Evolutionary conservation across 92 coral and sea anemone species (phyloP).

Genomic region (Palythoa caribaeorum): DNA sequence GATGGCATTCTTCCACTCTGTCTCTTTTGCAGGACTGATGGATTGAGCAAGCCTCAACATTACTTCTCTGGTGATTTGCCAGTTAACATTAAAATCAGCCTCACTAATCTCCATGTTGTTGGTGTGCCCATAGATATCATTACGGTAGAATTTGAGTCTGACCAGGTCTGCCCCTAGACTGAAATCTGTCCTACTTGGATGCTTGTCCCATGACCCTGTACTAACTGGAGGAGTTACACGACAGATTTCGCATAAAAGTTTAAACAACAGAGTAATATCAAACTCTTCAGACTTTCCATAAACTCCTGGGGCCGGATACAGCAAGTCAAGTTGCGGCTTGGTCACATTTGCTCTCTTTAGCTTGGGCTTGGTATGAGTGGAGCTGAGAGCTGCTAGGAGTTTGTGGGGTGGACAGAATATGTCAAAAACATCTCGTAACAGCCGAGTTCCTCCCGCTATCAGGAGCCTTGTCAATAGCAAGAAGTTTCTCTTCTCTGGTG

Average conservation of each 20-base stretch:
- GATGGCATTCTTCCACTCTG: neutral
- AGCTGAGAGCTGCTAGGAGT: neutral
- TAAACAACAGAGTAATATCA: constrained; percentile 20
- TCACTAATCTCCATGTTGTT: neutral
- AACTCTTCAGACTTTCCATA: neutral
- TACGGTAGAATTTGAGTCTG: neutral
- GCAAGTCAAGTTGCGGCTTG: neutral
- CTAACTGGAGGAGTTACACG: neutral
- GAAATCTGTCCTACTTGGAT: neutral
- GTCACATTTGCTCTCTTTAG: neutral
- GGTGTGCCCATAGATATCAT: neutral
- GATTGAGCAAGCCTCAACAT: neutral
- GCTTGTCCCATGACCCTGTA: constrained; percentile 11
- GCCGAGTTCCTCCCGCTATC: constrained; percentile 1
- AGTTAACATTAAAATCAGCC: neutral
- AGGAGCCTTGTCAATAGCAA: neutral
- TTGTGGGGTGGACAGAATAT: neutral
- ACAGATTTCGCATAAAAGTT: constrained; percentile 19
- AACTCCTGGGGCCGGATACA: constrained; percentile 15
- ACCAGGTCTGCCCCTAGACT: neutral
- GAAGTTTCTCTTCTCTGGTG: constrained; percentile 15
- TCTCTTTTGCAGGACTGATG: neutral
- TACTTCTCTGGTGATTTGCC: neutral
- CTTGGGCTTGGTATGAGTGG: neutral
- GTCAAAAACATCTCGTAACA: neutral